Evolutionary conservation across 1,140 invertebrate species (phyloP).

Genomic region (Apis mellifera): DNA sequence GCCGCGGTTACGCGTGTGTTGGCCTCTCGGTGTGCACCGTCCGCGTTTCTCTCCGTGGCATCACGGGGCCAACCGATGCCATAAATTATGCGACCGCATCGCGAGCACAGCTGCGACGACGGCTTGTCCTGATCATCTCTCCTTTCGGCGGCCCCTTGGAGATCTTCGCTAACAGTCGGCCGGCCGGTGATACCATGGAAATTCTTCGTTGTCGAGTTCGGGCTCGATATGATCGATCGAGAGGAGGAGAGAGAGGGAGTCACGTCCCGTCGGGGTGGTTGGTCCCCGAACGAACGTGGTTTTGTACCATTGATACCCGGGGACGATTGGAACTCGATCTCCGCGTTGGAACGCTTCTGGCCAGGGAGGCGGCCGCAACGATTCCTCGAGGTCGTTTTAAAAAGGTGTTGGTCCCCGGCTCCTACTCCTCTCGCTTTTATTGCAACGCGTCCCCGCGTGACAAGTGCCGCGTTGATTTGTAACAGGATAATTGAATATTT

Average conservation of each 20-base stretch:
- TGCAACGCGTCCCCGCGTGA: not conserved
- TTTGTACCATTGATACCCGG: constrained; percentile 43
- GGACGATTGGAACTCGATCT: constrained; percentile 23
- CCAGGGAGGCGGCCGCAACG: not conserved
- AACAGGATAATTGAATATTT: constrained; percentile 1
- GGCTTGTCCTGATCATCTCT: constrained; percentile 65
- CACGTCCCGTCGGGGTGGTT: constrained; percentile 10
- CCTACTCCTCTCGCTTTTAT: not conserved
- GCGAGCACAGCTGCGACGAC: constrained; percentile 74
- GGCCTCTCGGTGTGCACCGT: not conserved
- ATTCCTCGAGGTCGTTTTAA: not conserved
- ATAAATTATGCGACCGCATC: constrained; percentile 77
- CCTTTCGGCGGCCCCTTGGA: constrained; percentile 54
- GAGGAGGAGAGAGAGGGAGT: not conserved
- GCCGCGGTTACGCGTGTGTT: not conserved
- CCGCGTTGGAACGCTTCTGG: constrained; percentile 14
- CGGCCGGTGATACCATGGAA: constrained; percentile 46
- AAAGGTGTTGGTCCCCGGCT: not conserved
- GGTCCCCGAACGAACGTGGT: constrained; percentile 1
- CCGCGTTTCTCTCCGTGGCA: constrained; percentile 2
- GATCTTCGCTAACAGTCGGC: constrained; percentile 43
- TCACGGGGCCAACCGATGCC: constrained; percentile 64
- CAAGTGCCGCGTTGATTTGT: not conserved
- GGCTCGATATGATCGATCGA: constrained; percentile 47
- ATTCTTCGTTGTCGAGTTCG: constrained; percentile 47